Conservation (phyloP, 2,888 invertebrate genomes). For the Drosophila pegasa region DNA sequence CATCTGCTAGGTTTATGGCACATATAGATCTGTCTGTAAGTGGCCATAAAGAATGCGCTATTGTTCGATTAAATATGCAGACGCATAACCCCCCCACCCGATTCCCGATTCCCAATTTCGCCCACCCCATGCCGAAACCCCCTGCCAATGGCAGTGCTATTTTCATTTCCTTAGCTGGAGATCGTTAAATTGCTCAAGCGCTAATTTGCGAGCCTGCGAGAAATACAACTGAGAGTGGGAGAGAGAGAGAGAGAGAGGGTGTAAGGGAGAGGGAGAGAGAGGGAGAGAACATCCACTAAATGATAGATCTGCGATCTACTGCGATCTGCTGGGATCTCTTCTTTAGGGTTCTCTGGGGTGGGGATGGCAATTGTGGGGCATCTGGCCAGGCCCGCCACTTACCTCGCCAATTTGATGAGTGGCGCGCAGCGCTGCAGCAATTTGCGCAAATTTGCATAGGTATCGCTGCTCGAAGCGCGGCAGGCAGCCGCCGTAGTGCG, state of each 20-base stretch:
- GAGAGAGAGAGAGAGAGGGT: not conserved
- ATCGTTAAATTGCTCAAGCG: slow-evolving; percentile 54
- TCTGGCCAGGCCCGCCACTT: slow-evolving; percentile 75
- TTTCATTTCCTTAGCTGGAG: slow-evolving; percentile 42
- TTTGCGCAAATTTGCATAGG: slow-evolving; percentile 87
- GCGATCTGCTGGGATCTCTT: slow-evolving; percentile 27
- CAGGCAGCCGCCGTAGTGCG: slow-evolving; percentile 88
- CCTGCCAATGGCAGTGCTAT: slow-evolving; percentile 24
- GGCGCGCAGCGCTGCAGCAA: slow-evolving; percentile 86
- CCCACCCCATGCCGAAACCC: slow-evolving; percentile 4
- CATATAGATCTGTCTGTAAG: slow-evolving; percentile 14
- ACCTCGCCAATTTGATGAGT: slow-evolving; percentile 83
- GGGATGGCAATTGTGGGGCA: not conserved
- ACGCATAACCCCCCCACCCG: slow-evolving; percentile 10
- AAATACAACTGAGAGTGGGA: too few relatives aligned
- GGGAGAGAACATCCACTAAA: slow-evolving; percentile 28
- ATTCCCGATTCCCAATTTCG: not conserved
- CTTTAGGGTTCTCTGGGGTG: slow-evolving; percentile 1
- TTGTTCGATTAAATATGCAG: slow-evolving; percentile 29
- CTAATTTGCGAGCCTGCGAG: slow-evolving; percentile 55
- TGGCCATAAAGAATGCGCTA: slow-evolving; percentile 27
- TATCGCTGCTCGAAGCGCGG: slow-evolving; percentile 88
- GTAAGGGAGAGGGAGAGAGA: too few relatives aligned
- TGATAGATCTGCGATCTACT: slow-evolving; percentile 57
- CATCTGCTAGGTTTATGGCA: slow-evolving; percentile 10